Evolutionary conservation across 2,797 vertebrate species (phyloP).

Genomic region (Salmo trutta): DNA sequence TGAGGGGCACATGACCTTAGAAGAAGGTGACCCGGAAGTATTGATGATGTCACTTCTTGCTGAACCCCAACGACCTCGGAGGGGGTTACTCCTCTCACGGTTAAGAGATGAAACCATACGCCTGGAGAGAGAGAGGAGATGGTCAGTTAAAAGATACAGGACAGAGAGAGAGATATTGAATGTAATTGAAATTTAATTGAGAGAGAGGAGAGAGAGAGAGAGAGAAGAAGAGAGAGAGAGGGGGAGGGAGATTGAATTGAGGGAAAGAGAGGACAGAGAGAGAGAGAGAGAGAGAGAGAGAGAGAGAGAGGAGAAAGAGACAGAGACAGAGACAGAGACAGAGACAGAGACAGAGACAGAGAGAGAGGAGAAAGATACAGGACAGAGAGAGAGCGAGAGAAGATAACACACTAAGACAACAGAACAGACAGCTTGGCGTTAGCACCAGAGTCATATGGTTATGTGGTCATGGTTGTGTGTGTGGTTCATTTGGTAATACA

Average conservation of each 20-base stretch:
- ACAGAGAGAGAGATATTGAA: no score
- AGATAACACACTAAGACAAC: no score
- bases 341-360: fast-evolving
- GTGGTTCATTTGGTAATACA: background rate
- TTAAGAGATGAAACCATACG: conserved; percentile 65
- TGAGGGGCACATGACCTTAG: conserved; percentile 89
- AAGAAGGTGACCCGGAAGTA: conserved; percentile 71
- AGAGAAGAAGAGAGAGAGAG: no score
- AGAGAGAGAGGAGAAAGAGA: no score
- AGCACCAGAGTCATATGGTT: background rate
- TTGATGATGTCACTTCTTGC: conserved; percentile 64
- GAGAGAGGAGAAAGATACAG: background rate
- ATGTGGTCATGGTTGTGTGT: background rate
- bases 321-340: no score
- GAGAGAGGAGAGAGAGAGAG: no score
- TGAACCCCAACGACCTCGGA: conserved; percentile 59
- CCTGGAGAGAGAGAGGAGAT: conserved; percentile 42
- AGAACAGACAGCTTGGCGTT: background rate
- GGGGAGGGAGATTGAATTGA: no score
- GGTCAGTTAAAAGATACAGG: no score
- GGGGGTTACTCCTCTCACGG: conserved; percentile 62
- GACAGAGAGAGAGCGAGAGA: no score
- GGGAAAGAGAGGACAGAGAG: no score
- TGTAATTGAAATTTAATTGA: no score
- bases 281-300: no score